Evolutionary conservation across 2,888 invertebrate species (phyloP), one percentile per base, ranked within the genome.

Genomic region (Xanthia icteritia): DNA sequence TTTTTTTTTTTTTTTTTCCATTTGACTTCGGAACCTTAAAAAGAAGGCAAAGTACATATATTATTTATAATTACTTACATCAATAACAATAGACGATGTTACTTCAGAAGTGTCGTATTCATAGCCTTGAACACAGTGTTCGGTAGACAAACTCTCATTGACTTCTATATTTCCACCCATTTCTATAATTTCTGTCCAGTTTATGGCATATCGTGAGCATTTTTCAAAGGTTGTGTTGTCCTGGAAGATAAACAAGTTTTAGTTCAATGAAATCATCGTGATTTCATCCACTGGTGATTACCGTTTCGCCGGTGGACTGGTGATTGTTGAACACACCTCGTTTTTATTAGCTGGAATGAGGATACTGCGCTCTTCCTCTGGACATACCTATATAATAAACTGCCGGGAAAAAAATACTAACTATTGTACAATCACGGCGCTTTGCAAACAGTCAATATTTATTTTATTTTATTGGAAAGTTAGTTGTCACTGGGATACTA

Each of bases 21-120:
- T 51, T 51, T 23, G 20, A 20, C 20, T 51, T 23, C 23, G 23
- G 23, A 54, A 9, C 23, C 23, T 51, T 51, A 8, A 8, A 54
- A 54, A 23, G 23, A 23, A 54, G 23, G 9, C n/a, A 56, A 56
- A 56, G 11, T 11, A 56, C n/a, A 11, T n/a, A 23, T 31, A 31
- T 2, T 31, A 31, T 31, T 31, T 31, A 31, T 31, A 31, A 31
- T 31, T 31, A 31, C 97, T 96, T 97, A 98, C 98, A 95, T 99
- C 99, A 86, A 98, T 98, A 31, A 99, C 98, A 87, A 99, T 97
- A 20, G 98, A 98, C 2, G 98, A 98, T 83, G 95, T 94, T 6
- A 98, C 97, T 91, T 97, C 97, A 9, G 97, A 97, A 72, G 94
- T 97, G 88, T 98, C 97, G 90, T 98, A 99, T 89, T 98, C 98